Base-by-base conservation (phyloP, 1,140 invertebrate species). In the Atta colombica region DNA sequence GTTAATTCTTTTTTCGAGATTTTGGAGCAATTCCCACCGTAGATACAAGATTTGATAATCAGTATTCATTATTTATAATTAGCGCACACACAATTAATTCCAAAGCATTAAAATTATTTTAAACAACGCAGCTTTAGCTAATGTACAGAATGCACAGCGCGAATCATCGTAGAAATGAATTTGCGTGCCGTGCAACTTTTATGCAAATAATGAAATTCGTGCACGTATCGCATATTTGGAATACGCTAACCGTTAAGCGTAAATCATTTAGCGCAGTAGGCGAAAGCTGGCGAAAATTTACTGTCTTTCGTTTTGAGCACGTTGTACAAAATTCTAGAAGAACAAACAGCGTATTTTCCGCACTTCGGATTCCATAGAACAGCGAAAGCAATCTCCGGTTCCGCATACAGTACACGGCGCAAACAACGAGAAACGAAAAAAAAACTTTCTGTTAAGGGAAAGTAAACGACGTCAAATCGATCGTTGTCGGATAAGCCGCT, bases 391-490 rank as follows among this genome's bases (percentile, higher is more conserved):
- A 74, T 45, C 58, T 87, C 75, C 58, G 61, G 45, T 39, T 31
- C 68, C 14, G 12, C n/a, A 12, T 39, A 60, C 75, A 55, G 18
- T 65, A 75, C n/a, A 80, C 16, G 53, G 18, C 60, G 10, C 65
- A 84, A 87, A 87, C 87, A 87, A 63, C 18, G 78, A 84, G 65
- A 80, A 55, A 35, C 82, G 89, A 88, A 88, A 90, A 91, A 89
- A 89, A 88, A 90, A 89, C 63, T 84, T 90, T 88, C 84, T 80
- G 77, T 88, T 91, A 85, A 86, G 68, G 12, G 75, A 66, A 60
- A 88, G 85, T 82, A 90, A 90, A 88, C 74, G 58, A 14, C 14
- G 39, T 39, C 65, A 75, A 61, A 78, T 90, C 89, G 86, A 90
- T 89, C 72, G 78, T 12, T 71, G 71, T 72, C 77, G 58, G 60